A percentile compares a stretch with the other conserved stretches of the same genome.
These are phyloP conservation scores for Xylota sylvarum DNA, from an alignment of 2,888 invertebrate species.

Conservation along the genomic window DNA sequence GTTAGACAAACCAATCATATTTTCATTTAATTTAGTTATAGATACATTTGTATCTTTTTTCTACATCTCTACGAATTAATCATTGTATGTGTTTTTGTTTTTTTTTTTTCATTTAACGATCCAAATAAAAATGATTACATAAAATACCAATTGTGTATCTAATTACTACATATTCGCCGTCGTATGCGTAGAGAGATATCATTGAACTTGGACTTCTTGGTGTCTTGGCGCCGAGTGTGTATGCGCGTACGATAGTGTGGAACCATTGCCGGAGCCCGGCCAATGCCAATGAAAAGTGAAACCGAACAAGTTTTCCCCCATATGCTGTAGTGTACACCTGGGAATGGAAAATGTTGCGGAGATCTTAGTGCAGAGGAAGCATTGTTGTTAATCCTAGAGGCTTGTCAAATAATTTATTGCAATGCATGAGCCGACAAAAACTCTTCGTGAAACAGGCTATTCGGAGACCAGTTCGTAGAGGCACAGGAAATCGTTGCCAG, in stretches of 20 bases:
- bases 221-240: constrained; percentile 30
- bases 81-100: constrained; percentile 63
- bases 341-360: constrained; percentile 19
- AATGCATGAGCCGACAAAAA: constrained; percentile 14
- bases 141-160: constrained; percentile 10
- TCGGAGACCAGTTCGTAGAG: constrained; percentile 23
- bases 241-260: background rate
- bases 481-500: constrained; percentile 55
- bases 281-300: constrained; percentile 74
- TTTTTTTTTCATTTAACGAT: constrained; percentile 44
- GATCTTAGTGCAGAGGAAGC: constrained; percentile 40
- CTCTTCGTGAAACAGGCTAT: constrained; percentile 45
- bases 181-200: constrained; percentile 42
- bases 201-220: constrained; percentile 75
- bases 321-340: constrained; percentile 7
- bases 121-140: constrained; percentile 63
- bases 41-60: constrained; percentile 63
- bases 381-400: constrained; percentile 50
- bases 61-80: constrained; percentile 59
- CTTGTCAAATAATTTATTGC: constrained; percentile 63
- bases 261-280: constrained; percentile 5
- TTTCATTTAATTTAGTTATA: constrained; percentile 62
- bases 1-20: constrained; percentile 55
- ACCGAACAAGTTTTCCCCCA: constrained; percentile 62
- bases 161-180: background rate